Evolutionary conservation across 2,888 invertebrate genomes (phyloP), one percentile per base, ranked within the genome.

Genomic region (Phyto melanocephala): DNA sequence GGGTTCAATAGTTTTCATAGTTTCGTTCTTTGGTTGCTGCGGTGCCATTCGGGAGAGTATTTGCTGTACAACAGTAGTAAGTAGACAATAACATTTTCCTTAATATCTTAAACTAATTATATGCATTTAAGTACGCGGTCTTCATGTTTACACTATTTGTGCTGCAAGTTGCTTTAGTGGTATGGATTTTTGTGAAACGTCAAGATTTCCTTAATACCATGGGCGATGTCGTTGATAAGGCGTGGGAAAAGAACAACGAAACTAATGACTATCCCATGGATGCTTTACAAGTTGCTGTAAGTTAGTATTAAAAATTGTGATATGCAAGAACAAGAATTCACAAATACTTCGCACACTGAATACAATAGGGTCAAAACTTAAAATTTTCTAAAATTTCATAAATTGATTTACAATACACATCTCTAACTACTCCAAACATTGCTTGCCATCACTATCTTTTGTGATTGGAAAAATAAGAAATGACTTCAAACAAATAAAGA

Each of bases 11-110:
- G 94, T 95, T 86, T 96, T 96, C 89, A 89, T 96, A 86, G 94
- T 97, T 81, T 95, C 96, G 2, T 97, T 97, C 93, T 95, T 97
- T 88, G 97, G 97, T 81, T 97, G 97, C 92, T 97, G 97, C 88
- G 97, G 97, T 67, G 96, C 97, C 3, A 94, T 96, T 84, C 93
- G 95, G 83, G 97, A 97, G 91, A 97, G 95, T 90, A 94, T 96
- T 90, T 96, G 96, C 92, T 96, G 97, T 94, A 93, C 95, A 67
- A 93, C 95, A 88, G 95, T 95, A 87, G 96, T 96, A 92, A 93
- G 94, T 86, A 20, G 1, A 13, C 1, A n/a, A n/a, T 28, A 5
- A 28, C 6, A 28, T 28, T 28, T 28, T 28, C 6, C 6, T 28
- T 28, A 28, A 5, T 6, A 28, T 28, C 6, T 28, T 5, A 28